phyloP scores from a whole-genome alignment of 2,113 vertebrate genomes.

The Phyllopteryx taeniolatus region DNA sequence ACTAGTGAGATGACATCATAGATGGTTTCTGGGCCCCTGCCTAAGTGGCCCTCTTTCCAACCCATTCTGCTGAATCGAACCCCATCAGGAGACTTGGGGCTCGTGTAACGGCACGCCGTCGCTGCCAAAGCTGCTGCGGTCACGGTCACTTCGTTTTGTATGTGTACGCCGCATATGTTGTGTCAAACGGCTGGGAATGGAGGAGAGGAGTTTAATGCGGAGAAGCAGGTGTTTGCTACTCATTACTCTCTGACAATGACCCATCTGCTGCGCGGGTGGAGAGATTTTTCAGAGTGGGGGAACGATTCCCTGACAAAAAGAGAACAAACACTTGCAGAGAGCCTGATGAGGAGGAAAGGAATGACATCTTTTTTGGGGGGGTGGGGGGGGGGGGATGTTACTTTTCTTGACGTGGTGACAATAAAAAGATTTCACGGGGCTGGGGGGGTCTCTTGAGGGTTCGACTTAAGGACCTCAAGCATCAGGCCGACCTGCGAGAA shows the following conservation, averaged over 20 bases:
- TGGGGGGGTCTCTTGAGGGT: neutral
- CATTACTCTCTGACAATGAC: slow-evolving; percentile 69
- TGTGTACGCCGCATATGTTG: slow-evolving; percentile 54
- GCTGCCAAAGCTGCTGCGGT: slow-evolving; percentile 45
- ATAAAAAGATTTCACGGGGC: neutral
- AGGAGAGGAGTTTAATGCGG: slow-evolving; percentile 35
- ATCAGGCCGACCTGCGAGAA: slow-evolving; percentile 11
- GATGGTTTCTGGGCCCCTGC: neutral
- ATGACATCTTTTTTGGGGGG: slow-evolving; percentile 1
- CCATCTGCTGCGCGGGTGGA: slow-evolving; percentile 65
- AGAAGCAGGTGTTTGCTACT: slow-evolving; percentile 70
- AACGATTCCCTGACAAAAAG: slow-evolving; percentile 52
- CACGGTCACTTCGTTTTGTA: slow-evolving; percentile 59
- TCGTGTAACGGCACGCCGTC: slow-evolving; percentile 23
- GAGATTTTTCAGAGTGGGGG: neutral
- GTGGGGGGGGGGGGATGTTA: neutral
- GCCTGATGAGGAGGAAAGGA: slow-evolving; percentile 46
- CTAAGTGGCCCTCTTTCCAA: neutral
- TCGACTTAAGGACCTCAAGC: neutral
- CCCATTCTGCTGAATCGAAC: slow-evolving; percentile 18
- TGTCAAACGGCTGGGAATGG: slow-evolving; percentile 55
- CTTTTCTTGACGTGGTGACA: neutral
- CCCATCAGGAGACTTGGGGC: slow-evolving; percentile 23
- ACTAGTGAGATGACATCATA: neutral
- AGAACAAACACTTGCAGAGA: slow-evolving; percentile 56